Evolutionary conservation across 2,797 vertebrate species (phyloP).

Genomic region (Galago senegalensis): DNA sequence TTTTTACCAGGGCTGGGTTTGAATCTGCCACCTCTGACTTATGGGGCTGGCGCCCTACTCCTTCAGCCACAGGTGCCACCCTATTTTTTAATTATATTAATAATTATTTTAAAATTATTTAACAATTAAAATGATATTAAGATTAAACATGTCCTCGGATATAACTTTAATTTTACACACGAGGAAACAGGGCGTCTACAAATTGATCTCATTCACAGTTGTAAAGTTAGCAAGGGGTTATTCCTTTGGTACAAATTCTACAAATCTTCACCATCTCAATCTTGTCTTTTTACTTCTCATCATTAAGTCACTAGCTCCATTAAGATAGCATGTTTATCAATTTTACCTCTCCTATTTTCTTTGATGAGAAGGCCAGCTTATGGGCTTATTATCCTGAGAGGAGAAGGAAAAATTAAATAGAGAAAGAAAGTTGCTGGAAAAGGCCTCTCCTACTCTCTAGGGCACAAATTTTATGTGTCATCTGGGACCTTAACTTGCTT

Average conservation of each 20-base stretch:
- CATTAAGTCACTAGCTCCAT: neutral
- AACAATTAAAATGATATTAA: neutral
- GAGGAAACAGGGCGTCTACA: constrained; percentile 26
- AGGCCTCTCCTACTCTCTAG: neutral
- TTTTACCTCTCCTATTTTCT: constrained; percentile 44
- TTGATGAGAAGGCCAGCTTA: neutral
- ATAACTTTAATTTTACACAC: neutral
- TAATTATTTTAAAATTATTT: neutral
- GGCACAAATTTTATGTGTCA: neutral
- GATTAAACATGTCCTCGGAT: neutral
- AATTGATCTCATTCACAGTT: neutral
- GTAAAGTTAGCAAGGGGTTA: neutral
- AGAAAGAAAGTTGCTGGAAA: neutral
- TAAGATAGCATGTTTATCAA: constrained; percentile 32
- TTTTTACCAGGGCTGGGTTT: too few species aligned
- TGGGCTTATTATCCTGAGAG: neutral
- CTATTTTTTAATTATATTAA: too few species aligned
- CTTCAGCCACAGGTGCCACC: too few species aligned
- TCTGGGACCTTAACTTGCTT: constrained; percentile 28
- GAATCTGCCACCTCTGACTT: too few species aligned
- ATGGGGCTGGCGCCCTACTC: too few species aligned
- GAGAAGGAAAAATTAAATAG: constrained; percentile 40
- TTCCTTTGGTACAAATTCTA: neutral
- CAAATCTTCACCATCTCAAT: neutral
- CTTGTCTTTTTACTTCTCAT: neutral